Base-by-base conservation (phyloP, 2,888 invertebrate species). In the Sarcophaga subvicina region DNA sequence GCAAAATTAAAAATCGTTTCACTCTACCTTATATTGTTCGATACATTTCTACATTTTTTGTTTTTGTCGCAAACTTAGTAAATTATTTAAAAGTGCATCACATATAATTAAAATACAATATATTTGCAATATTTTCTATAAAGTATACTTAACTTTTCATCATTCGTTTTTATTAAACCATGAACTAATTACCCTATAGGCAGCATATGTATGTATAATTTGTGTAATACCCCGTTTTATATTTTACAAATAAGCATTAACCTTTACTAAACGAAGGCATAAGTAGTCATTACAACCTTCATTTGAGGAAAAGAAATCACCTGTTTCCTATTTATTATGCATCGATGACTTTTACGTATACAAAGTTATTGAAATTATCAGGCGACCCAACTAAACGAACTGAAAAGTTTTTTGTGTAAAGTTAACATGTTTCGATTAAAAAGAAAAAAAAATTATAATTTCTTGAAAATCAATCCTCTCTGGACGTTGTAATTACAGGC, bases 311-410 rank as follows among this genome's bases (percentile, higher is more conserved):
- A 72, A 75, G 69, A 69, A 81, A 54, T 54, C 76, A 77, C 70
- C 64, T 82, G 76, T 25, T 27, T n/a, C 20, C 45, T 17, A 71
- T 77, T 71, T 60, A 71, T 64, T 64, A 82, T 77, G 71, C 71
- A 71, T 77, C 77, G 60, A 66, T 83, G 71, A 77, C 71, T 76
- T 25, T 69, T 63, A 70, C 37, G 12, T 5, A 12, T 17, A 54
- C 54, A 14, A 54, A 54, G 54, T 54, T 14, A 54, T 54, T 14
- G 49, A 14, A 49, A 17, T 5, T 8, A 54, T 12, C 12, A 54
- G 4, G 17, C 14, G 11, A 49, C 14, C 14, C 11, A 49, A 49
- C 12, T 49, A 49, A 49, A 49, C 4, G 49, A 14, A 14, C 11
- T 49, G 49, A 49, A 4, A 14, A 8, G 49, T 49, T 49, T 49